These are phyloP conservation scores for Mungos mungo DNA, from an alignment of 2,113 vertebrate genomes.

Conservation along the genomic window DNA sequence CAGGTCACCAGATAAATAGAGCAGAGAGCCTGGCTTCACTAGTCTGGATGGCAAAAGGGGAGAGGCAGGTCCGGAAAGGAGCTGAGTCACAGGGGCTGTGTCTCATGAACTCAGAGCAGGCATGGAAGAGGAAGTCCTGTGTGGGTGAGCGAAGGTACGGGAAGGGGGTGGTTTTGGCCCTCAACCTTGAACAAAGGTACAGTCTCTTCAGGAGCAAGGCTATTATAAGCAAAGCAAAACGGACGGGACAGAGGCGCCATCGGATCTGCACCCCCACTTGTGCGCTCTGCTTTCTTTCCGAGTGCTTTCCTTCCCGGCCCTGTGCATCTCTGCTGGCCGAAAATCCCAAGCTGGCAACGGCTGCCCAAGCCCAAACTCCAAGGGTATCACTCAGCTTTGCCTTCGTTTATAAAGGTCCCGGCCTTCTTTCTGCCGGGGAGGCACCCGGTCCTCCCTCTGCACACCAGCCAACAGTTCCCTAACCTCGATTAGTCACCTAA, in stretches of 20 bases:
- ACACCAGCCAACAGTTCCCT: background rate
- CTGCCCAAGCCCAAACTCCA: background rate
- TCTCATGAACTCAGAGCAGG: background rate
- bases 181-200: background rate
- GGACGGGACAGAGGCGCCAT: background rate
- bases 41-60: background rate
- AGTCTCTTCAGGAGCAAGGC: background rate
- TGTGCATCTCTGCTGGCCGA: background rate
- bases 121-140: background rate
- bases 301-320: background rate
- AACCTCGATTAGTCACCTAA: background rate
- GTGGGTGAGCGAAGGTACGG: background rate
- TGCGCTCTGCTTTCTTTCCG: background rate
- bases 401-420: accelerated
- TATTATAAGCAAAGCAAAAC: background rate
- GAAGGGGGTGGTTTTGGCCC: background rate
- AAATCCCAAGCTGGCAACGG: background rate
- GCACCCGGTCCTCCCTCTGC: background rate
- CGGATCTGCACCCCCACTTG: no score
- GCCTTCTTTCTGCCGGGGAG: background rate
- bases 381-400: background rate
- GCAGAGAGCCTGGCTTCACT: background rate
- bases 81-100: background rate
- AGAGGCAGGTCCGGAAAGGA: background rate
- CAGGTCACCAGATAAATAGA: background rate